Percentiles rank a stretch among this genome's conserved stretches.
Conservation (phyloP, 2,888 invertebrate species). For the Drosophila anomalata region DNA sequence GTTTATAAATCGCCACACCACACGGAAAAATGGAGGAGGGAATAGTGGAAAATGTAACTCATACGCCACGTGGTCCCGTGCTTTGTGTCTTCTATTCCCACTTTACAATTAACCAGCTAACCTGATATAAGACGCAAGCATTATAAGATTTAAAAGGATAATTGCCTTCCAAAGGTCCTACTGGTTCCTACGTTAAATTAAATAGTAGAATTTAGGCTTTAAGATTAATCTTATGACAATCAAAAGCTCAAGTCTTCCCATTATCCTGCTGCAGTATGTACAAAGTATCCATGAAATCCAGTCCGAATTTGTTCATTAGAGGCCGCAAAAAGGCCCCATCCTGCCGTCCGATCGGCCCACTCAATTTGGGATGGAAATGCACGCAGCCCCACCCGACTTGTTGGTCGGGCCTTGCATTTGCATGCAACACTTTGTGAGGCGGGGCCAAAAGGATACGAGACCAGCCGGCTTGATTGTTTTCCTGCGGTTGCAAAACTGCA, state of each 20-base stretch:
- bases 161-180: no score
- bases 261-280: conserved; percentile 10
- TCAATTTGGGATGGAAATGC: conserved; percentile 47
- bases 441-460: conserved; percentile 13
- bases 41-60: conserved; percentile 45
- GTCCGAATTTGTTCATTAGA: conserved; percentile 56
- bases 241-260: conserved; percentile 1
- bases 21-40: conserved; percentile 14
- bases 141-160: neutral
- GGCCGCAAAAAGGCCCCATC: conserved; percentile 8
- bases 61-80: conserved; percentile 51
- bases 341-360: conserved; percentile 8
- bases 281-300: conserved; percentile 15
- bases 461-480: conserved; percentile 65
- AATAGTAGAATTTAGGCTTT: neutral
- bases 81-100: conserved; percentile 39
- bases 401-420: conserved; percentile 56
- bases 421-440: conserved; percentile 58
- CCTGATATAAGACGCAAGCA: neutral
- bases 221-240: neutral
- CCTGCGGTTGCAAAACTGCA: conserved; percentile 67
- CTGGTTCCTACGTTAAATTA: no score
- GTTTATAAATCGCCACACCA: conserved; percentile 55
- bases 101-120: conserved; percentile 16
- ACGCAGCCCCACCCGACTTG: conserved; percentile 25